Evolutionary conservation across 1,140 invertebrate genomes (phyloP).

Genomic region (Pectinophora gossypiella): DNA sequence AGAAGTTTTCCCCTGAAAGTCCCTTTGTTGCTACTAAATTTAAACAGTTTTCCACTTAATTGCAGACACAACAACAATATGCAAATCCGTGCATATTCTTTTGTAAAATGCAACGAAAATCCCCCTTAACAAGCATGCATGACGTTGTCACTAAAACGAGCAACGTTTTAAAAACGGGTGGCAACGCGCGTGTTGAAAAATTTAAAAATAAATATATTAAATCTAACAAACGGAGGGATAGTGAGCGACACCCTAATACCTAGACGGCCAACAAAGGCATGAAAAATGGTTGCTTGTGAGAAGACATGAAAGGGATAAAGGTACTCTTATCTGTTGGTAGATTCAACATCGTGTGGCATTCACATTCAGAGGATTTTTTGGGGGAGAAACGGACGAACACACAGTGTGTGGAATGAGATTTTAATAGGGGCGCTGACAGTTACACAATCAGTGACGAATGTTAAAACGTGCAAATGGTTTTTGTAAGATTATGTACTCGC

Average conservation of each 20-base stretch:
- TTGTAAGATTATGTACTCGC: no score
- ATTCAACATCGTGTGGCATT: slow-evolving; percentile 26
- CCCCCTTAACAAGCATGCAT: slow-evolving; percentile 5
- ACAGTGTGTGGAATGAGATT: not conserved
- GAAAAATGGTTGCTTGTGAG: slow-evolving; percentile 47
- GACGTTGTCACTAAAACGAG: slow-evolving; percentile 1
- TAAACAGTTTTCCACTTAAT: not conserved
- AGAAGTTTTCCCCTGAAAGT: not conserved
- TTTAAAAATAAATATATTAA: slow-evolving; percentile 35
- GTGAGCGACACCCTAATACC: slow-evolving; percentile 38
- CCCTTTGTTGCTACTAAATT: not conserved
- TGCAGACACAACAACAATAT: not conserved
- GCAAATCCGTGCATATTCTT: not conserved
- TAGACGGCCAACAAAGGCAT: slow-evolving; percentile 43
- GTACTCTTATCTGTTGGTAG: slow-evolving; percentile 44
- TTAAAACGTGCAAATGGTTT: no score
- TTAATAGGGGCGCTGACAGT: not conserved
- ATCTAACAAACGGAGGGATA: slow-evolving; percentile 31
- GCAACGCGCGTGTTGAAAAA: not conserved
- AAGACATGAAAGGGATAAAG: slow-evolving; percentile 50
- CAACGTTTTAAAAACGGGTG: not conserved
- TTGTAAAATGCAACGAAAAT: slow-evolving; percentile 3
- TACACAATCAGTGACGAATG: no score
- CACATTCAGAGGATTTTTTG: slow-evolving; percentile 11
- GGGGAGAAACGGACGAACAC: not conserved